Evolutionary conservation across 1,140 invertebrate genomes (phyloP).

Genomic region (Dryas iulia): DNA sequence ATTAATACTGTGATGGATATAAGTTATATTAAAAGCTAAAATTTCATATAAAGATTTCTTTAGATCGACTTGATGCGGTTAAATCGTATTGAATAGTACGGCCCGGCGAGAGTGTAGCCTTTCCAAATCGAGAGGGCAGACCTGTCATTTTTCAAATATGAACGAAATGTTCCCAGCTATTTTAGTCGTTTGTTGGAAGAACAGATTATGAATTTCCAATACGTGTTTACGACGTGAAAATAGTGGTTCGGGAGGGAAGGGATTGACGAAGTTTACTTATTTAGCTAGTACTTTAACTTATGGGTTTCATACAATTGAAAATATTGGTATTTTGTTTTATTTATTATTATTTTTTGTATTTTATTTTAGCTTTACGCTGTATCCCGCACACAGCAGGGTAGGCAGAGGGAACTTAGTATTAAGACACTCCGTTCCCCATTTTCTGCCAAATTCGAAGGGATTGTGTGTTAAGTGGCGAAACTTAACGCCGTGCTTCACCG

Average conservation of each 20-base stretch:
- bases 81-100: constrained; percentile 1
- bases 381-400: too few relatives aligned
- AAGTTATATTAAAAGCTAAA: not conserved
- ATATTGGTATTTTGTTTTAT: too few relatives aligned
- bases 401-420: too few relatives aligned
- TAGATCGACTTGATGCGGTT: constrained; percentile 3
- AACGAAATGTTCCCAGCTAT: constrained; percentile 24
- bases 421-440: too few relatives aligned
- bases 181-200: constrained; percentile 29
- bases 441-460: too few relatives aligned
- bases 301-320: too few relatives aligned
- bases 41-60: constrained; percentile 3
- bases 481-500: too few relatives aligned
- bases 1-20: not conserved
- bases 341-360: too few relatives aligned
- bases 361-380: too few relatives aligned
- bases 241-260: constrained; percentile 23
- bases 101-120: constrained; percentile 11
- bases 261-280: too few relatives aligned
- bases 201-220: constrained; percentile 34
- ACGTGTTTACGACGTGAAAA: constrained; percentile 30
- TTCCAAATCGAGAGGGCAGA: constrained; percentile 25
- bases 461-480: too few relatives aligned
- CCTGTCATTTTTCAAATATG: constrained; percentile 35
- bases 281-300: too few relatives aligned